Conservation (phyloP, 2,888 invertebrate species). For the Tridacna gigas region DNA sequence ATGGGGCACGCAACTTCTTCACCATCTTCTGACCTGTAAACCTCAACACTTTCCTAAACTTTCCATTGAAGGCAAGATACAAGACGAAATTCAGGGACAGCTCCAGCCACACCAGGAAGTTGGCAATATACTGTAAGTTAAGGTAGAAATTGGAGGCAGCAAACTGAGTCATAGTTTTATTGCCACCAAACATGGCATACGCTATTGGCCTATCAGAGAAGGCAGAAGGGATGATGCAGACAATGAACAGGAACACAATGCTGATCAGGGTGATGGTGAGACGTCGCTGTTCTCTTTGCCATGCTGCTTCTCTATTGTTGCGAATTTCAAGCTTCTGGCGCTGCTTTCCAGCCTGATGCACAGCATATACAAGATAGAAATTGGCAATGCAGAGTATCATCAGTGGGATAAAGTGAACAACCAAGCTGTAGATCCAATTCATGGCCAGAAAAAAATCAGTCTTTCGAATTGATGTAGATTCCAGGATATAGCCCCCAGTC, state of each 20-base stretch:
- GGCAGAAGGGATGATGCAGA: constrained; percentile 81
- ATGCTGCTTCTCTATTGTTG: constrained; percentile 73
- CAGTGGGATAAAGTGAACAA: constrained; percentile 77
- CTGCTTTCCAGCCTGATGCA: constrained; percentile 72
- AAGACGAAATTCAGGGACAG: constrained; percentile 82
- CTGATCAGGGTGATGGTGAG: constrained; percentile 81
- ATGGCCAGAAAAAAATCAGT: constrained; percentile 64
- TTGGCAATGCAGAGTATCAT: constrained; percentile 73
- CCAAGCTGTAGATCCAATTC: constrained; percentile 77
- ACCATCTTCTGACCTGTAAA: constrained; percentile 68
- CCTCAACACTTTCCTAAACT: constrained; percentile 74
- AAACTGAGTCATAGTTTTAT: constrained; percentile 61
- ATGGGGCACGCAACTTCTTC: constrained; percentile 54
- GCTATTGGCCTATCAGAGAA: constrained; percentile 79
- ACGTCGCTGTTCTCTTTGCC: constrained; percentile 78
- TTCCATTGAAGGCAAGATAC: constrained; percentile 81
- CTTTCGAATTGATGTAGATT: constrained; percentile 70
- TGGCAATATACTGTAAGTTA: constrained; percentile 72
- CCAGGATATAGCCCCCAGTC: constrained; percentile 50
- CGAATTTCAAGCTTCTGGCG: constrained; percentile 70
- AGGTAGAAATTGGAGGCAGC: constrained; percentile 68
- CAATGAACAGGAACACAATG: constrained; percentile 79
- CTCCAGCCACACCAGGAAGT: constrained; percentile 79
- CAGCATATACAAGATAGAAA: constrained; percentile 75
- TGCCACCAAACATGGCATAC: constrained; percentile 73